Percentiles rank a stretch among this genome's conserved stretches.
Evolutionary conservation across 2,888 invertebrate species (phyloP).

Genomic region (Phrixothrix hirtus): DNA sequence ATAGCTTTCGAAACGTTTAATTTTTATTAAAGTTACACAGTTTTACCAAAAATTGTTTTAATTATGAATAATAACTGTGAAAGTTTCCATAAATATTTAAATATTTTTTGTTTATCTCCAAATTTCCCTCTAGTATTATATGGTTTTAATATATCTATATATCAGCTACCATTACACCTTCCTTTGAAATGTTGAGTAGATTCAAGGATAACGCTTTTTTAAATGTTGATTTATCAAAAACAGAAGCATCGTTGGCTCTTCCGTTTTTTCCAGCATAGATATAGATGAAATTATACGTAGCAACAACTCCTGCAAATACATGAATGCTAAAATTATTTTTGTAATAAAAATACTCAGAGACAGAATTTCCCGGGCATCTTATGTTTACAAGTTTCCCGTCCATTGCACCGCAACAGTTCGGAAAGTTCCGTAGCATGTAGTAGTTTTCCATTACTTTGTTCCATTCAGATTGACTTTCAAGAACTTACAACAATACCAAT

Average conservation of each 20-base stretch:
- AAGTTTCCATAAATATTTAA: constrained; percentile 3
- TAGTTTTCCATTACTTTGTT: neutral
- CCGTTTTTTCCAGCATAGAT: neutral
- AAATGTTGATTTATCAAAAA: constrained; percentile 1
- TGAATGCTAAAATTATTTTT: neutral
- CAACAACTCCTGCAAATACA: constrained; percentile 3
- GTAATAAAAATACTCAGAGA: constrained; percentile 2
- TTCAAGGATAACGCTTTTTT: neutral
- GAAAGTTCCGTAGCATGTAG: constrained; percentile 2
- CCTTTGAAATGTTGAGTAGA: neutral
- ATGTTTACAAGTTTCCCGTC: constrained; percentile 2
- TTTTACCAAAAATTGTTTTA: no score
- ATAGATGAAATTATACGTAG: neutral
- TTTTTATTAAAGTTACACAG: no score
- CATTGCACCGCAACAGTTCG: no score
- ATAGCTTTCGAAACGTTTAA: neutral
- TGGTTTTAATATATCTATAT: neutral
- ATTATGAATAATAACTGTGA: no score
- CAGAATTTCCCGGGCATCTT: constrained; percentile 2
- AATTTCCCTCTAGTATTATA: neutral
- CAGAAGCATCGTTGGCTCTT: no score
- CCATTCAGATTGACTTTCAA: constrained; percentile 2
- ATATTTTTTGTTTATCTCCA: constrained; percentile 3
- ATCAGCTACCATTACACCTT: neutral
- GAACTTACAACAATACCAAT: neutral